Evolutionary conservation across 2,113 vertebrate genomes (phyloP), one percentile per base, ranked within the genome.

Genomic region (Rhinoptilus africanus): DNA sequence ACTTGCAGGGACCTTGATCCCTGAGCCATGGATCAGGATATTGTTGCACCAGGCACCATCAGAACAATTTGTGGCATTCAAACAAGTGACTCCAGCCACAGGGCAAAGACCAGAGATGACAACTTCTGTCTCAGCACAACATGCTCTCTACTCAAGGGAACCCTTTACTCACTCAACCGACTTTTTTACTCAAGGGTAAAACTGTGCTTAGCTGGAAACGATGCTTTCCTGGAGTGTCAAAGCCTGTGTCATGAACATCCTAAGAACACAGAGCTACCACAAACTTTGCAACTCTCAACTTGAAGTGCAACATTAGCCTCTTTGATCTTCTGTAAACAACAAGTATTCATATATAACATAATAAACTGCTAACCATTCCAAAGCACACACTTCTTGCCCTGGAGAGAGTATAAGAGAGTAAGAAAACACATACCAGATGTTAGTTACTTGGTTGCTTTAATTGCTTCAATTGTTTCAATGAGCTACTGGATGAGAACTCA

Each of bases 351-450:
- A 88, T 63, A 85, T 66, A 94, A 85, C 45, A 71, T 80, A 79
- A 96, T 64, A 89, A 92, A 90, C 74, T 27, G 32, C 24, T 88
- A 95, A 90, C 50, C 32, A 43, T 77, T 90, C 72, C 93, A 92
- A 92, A 95, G 78, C 82, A 93, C 88, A 86, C 28, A 47, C 45
- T 85, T 83, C 75, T 94, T 92, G 50, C 93, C 93, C 92, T 63
- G 50, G 41, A 85, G 75, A 91, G 53, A 88, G 50, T 56, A 73
- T 51, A 85, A 66, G 62, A 91, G 48, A 85, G 63, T 73, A 92
- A 80, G 81, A 57, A 95, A 96, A 95, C 59, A 59, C 63, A 83
- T 47, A 90, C 48, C 92, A 96, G 96, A 95, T 96, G 93, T 94
- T 85, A 88, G 71, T 88, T 79, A 90, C 45, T 92, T 76, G 37